Evolutionary conservation across 1,140 invertebrate species (phyloP).

Genomic region (Diploscapter pachys): DNA sequence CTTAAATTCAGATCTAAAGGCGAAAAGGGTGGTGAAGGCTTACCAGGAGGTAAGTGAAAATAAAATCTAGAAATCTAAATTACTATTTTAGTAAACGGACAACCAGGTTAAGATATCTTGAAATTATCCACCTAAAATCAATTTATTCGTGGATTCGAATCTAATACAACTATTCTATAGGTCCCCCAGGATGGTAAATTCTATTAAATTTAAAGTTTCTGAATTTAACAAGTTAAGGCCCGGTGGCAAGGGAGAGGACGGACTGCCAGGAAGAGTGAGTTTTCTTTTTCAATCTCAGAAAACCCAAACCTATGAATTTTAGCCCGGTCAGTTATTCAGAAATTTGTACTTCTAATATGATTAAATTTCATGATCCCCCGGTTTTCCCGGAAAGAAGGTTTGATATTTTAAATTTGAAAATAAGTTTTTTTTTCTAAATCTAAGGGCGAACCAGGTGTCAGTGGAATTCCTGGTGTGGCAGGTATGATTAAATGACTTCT

Average conservation of each 20-base stretch:
- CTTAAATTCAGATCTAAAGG: conserved; percentile 14
- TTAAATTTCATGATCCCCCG: conserved; percentile 33
- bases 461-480: conserved; percentile 37
- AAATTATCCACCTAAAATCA: no score
- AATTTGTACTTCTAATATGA: background rate
- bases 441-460: conserved; percentile 28
- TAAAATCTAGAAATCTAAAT: background rate
- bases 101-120: conserved; percentile 14
- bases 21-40: conserved; percentile 36
- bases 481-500: conserved; percentile 17
- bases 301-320: no score
- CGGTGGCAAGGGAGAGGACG: conserved; percentile 39
- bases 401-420: background rate
- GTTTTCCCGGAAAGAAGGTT: conserved; percentile 39
- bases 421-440: background rate
- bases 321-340: background rate
- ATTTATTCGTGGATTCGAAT: no score
- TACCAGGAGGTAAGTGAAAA: conserved; percentile 38
- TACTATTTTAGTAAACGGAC: conserved; percentile 6
- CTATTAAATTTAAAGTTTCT: conserved; percentile 4
- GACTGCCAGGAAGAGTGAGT: conserved; percentile 31
- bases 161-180: background rate
- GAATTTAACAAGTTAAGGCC: conserved; percentile 25
- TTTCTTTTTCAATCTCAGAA: background rate
- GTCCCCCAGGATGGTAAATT: conserved; percentile 31